Evolutionary conservation across 2,113 vertebrate species (phyloP).

Genomic region (Cricetomys ansorgei): DNA sequence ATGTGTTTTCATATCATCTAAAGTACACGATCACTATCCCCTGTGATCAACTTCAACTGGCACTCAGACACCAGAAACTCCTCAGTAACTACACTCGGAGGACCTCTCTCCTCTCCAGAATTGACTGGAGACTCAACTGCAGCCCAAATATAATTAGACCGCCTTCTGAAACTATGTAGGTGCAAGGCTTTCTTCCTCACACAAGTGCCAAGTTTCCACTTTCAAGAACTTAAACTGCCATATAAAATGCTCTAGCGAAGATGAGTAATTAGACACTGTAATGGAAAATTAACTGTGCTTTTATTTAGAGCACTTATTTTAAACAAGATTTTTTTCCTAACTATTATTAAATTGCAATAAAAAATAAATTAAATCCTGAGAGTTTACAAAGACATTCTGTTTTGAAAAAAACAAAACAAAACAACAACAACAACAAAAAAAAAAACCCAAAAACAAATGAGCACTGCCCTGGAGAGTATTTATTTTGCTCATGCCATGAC

Average conservation of each 20-base stretch:
- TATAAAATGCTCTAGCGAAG: conserved; percentile 72
- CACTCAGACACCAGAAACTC: conserved; percentile 16
- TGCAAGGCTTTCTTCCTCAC: conserved; percentile 68
- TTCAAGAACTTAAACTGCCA: conserved; percentile 77
- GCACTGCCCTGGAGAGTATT: not conserved
- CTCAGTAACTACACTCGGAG: not conserved
- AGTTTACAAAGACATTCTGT: conserved; percentile 59
- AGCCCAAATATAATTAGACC: conserved; percentile 72
- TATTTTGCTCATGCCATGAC: conserved; percentile 23
- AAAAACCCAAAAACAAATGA: not conserved
- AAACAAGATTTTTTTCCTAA: conserved; percentile 72
- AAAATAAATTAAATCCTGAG: conserved; percentile 75
- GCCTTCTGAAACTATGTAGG: conserved; percentile 67
- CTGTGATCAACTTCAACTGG: not conserved
- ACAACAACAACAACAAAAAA: no score
- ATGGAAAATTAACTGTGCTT: conserved; percentile 82
- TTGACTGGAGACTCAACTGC: not conserved
- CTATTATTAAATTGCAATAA: conserved; percentile 68
- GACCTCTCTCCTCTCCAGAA: not conserved
- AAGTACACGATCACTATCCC: conserved; percentile 3
- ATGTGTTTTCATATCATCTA: not conserved
- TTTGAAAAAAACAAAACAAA: conserved; percentile 2
- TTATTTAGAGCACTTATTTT: conserved; percentile 79
- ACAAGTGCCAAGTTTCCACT: conserved; percentile 78
- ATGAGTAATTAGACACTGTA: conserved; percentile 75